A percentile compares a stretch with the other conserved stretches of the same genome.
phyloP scores from a whole-genome alignment of 2,888 invertebrate species.

The Minunthozetes semirufus region DNA sequence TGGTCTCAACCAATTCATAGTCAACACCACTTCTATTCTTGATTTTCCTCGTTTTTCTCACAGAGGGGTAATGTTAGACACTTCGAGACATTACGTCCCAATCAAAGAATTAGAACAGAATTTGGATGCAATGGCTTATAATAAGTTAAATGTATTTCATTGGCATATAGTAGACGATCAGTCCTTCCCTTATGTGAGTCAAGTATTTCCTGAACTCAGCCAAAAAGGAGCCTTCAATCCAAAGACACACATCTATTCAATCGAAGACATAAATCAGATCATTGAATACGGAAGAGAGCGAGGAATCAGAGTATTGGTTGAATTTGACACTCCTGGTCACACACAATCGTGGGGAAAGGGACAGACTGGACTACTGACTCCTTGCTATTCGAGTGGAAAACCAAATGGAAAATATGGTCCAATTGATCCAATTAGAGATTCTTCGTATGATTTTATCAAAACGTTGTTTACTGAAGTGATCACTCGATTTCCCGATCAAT shows the following conservation, averaged over 20 bases:
- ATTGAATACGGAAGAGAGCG: conserved; percentile 69
- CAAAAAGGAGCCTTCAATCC: conserved; percentile 39
- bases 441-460: conserved; percentile 49
- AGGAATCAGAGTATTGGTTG: conserved; percentile 79
- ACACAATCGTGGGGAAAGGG: conserved; percentile 77
- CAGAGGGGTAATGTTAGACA: conserved; percentile 81
- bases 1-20: conserved; percentile 46
- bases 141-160: conserved; percentile 86
- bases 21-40: conserved; percentile 39
- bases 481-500: conserved; percentile 68
- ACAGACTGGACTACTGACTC: conserved; percentile 64
- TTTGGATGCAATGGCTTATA: conserved; percentile 79
- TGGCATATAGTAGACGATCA: conserved; percentile 77
- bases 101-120: conserved; percentile 55
- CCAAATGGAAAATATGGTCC: conserved; percentile 65
- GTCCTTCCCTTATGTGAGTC: conserved; percentile 71
- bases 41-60: conserved; percentile 76
- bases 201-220: conserved; percentile 48
- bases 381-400: conserved; percentile 62
- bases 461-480: conserved; percentile 50
- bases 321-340: conserved; percentile 90
- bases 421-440: conserved; percentile 48
- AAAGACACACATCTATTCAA: conserved; percentile 58
- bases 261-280: conserved; percentile 59
- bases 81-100: conserved; percentile 75